Evolutionary conservation across 1,140 invertebrate species (phyloP).

Genomic region (Daktulosphaira vitifoliae): DNA sequence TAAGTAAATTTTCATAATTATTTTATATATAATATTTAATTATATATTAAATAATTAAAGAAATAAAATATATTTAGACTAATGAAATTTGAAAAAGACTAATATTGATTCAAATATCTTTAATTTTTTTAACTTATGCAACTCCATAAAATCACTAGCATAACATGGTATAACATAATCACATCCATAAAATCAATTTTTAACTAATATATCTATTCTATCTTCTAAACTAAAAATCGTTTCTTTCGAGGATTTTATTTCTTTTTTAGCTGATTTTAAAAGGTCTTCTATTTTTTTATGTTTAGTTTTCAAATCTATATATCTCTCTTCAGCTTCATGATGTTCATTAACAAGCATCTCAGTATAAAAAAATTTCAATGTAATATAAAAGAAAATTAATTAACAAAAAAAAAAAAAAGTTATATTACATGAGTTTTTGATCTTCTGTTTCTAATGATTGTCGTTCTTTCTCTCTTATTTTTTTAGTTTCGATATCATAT

Average conservation of each 20-base stretch:
- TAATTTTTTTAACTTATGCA: no score
- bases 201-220: background rate
- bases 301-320: background rate
- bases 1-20: no score
- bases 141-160: no score
- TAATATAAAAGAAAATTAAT: background rate
- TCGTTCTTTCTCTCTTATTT: slow-evolving; percentile 9
- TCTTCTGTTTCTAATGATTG: slow-evolving; percentile 14
- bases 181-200: slow-evolving; percentile 11
- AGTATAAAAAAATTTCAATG: background rate
- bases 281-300: slow-evolving; percentile 3
- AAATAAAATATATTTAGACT: no score
- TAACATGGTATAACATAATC: slow-evolving; percentile 5
- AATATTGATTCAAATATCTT: no score
- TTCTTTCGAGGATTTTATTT: background rate
- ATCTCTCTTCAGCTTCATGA: slow-evolving; percentile 1
- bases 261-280: background rate
- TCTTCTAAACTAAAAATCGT: background rate
- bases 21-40: no score
- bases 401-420: background rate
- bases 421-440: slow-evolving; percentile 3
- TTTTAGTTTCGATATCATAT: background rate
- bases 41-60: no score
- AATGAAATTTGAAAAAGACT: no score
- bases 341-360: no score